phyloP scores from a whole-genome alignment of 2,113 vertebrate genomes.

The Dissostichus mawsoni region DNA sequence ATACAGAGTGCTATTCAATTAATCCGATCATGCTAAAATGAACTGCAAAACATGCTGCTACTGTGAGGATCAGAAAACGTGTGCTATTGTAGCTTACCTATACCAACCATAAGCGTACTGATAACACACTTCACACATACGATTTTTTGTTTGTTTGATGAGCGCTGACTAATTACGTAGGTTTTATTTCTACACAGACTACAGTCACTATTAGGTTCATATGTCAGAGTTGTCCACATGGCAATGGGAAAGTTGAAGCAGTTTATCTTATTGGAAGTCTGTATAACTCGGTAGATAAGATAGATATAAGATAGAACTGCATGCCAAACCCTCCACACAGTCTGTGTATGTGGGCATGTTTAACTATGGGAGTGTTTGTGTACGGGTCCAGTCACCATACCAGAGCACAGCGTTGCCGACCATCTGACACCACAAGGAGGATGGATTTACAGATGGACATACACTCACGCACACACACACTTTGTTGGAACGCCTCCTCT shows the following conservation, averaged over 20 bases:
- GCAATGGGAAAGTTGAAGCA: not conserved
- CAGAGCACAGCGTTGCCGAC: constrained; percentile 46
- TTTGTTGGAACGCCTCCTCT: constrained; percentile 9
- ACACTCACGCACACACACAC: constrained; percentile 9
- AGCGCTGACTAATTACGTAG: too few species aligned
- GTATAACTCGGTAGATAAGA: not conserved
- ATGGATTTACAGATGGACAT: not conserved
- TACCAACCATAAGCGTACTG: too few species aligned
- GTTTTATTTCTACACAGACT: too few species aligned
- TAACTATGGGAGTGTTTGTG: constrained; percentile 6
- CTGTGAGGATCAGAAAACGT: too few species aligned
- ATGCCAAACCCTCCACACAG: not conserved
- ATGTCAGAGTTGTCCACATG: not conserved
- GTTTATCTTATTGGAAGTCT: not conserved
- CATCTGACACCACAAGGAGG: constrained; percentile 53
- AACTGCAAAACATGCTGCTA: too few species aligned
- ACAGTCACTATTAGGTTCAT: too few species aligned
- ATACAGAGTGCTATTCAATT: too few species aligned
- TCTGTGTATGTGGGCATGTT: constrained; percentile 15
- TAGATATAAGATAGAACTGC: too few species aligned
- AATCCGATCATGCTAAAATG: too few species aligned
- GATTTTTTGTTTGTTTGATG: too few species aligned
- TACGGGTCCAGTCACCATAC: constrained; percentile 10
- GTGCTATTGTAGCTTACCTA: too few species aligned
- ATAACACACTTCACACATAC: too few species aligned